Evolutionary conservation across 2,888 invertebrate genomes (phyloP), one percentile per base, ranked within the genome.

Genomic region (Xestobium rufovillosum): DNA sequence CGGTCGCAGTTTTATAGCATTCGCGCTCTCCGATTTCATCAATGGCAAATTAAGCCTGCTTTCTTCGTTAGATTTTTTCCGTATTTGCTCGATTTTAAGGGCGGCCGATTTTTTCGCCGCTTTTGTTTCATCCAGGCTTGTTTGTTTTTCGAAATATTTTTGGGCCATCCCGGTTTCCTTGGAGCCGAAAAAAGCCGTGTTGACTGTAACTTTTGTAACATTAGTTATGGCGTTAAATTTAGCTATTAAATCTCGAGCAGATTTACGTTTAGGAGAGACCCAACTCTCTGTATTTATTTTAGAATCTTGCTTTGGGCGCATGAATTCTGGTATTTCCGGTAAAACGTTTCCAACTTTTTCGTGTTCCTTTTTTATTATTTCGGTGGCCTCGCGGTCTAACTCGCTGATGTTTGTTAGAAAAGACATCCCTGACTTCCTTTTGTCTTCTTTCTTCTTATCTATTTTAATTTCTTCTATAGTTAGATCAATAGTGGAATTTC

Each of bases 341-440:
- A 50, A 37, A 13, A 42, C 47, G 13, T 41, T 38, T 29, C 39
- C 43, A 50, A 46, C 14, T 48, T 51, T 49, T 53, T 56, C 34
- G 10, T 70, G 68, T 41, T 71, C 70, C 34, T 70, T 72, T 57
- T 76, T 74, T 28, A 85, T 74, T 47, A 87, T 82, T 61, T 80
- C 80, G 1, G 79, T 75, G 1, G 85, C 85, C 61, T 87, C 83
- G 48, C 80, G 75, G 57, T 87, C 86, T 43, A 86, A 63, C 59
- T 85, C 84, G 55, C 84, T 85, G 47, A 85, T 84, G 57, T 79
- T 85, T 0, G 82, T 80, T 31, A 84, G 63, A 42, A 76, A 70
- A 51, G 73, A 71, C 59, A 82, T 51, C 49, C 73, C 71, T 1
- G 75, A 68, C 64, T 69, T 73, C 35, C 75, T 62, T 54, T 75